A percentile compares a stretch with the other conserved stretches of the same genome.
Evolutionary conservation across 1,140 invertebrate genomes (phyloP).

Genomic region (Drosophila yakuba): DNA sequence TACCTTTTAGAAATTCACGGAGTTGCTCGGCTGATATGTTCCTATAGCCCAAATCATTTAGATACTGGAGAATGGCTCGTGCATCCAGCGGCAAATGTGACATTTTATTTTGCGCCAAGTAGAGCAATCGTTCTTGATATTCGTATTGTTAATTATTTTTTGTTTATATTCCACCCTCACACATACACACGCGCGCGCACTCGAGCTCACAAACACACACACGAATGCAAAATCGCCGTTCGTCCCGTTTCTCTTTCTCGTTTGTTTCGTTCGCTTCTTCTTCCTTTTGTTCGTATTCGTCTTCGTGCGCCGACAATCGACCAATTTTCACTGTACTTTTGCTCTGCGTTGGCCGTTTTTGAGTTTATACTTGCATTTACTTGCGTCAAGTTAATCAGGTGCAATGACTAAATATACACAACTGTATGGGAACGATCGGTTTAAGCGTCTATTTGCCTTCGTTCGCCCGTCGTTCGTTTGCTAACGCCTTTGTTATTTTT

Average conservation of each 20-base stretch:
- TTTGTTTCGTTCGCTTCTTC: constrained; percentile 64
- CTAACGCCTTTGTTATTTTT: constrained; percentile 72
- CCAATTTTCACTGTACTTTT: constrained; percentile 80
- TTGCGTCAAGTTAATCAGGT: constrained; percentile 49
- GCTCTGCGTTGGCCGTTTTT: constrained; percentile 53
- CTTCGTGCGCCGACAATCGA: constrained; percentile 71
- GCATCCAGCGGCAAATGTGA: constrained; percentile 85
- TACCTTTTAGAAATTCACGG: constrained; percentile 86
- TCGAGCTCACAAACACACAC: constrained; percentile 12
- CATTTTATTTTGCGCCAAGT: constrained; percentile 67
- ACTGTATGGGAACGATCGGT: constrained; percentile 32
- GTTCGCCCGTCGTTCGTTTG: constrained; percentile 38
- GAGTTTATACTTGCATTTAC: constrained; percentile 43
- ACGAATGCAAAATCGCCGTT: constrained; percentile 51
- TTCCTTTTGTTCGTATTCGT: constrained; percentile 24
- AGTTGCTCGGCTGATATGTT: constrained; percentile 85
- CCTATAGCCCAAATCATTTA: constrained; percentile 86
- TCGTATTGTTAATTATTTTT: constrained; percentile 49
- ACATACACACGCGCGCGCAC: constrained; percentile 28
- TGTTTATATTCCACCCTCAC: constrained; percentile 69
- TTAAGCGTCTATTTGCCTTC: constrained; percentile 42
- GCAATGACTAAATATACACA: constrained; percentile 41
- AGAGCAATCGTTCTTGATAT: constrained; percentile 56
- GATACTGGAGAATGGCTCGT: constrained; percentile 85
- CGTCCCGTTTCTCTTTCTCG: constrained; percentile 66